Conservation (phyloP, 2,888 invertebrate genomes). For the Plagiodera versicolora region DNA sequence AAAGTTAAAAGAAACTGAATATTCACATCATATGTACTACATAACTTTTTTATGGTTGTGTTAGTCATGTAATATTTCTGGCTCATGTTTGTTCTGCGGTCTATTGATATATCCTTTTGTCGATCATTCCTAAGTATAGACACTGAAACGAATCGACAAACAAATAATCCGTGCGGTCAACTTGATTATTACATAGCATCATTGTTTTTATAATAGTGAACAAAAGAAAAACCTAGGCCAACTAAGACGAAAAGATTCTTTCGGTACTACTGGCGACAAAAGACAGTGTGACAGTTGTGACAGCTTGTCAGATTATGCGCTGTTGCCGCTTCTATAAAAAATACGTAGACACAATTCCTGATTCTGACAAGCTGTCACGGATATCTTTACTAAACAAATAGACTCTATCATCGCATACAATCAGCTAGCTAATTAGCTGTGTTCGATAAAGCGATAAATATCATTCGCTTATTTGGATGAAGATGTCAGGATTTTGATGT, state of each 20-base stretch:
- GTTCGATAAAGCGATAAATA: not conserved
- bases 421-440: not conserved
- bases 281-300: no score
- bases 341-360: no score
- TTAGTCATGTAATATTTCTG: slow-evolving; percentile 28
- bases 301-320: no score
- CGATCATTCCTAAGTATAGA: slow-evolving; percentile 29
- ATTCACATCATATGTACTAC: slow-evolving; percentile 2
- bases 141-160: slow-evolving; percentile 6
- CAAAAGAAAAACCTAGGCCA: no score
- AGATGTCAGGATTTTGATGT: not conserved
- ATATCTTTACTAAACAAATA: no score
- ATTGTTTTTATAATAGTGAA: not conserved
- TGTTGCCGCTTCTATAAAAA: no score
- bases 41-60: slow-evolving; percentile 11
- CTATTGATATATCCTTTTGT: slow-evolving; percentile 22
- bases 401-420: no score
- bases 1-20: no score
- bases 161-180: not conserved
- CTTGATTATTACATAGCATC: no score
- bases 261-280: no score
- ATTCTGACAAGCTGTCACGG: no score
- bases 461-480: not conserved
- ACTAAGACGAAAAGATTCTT: no score
- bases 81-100: slow-evolving; percentile 20